Evolutionary conservation across 1,140 invertebrate genomes (phyloP).

Genomic region (Parapsyche elsis): DNA sequence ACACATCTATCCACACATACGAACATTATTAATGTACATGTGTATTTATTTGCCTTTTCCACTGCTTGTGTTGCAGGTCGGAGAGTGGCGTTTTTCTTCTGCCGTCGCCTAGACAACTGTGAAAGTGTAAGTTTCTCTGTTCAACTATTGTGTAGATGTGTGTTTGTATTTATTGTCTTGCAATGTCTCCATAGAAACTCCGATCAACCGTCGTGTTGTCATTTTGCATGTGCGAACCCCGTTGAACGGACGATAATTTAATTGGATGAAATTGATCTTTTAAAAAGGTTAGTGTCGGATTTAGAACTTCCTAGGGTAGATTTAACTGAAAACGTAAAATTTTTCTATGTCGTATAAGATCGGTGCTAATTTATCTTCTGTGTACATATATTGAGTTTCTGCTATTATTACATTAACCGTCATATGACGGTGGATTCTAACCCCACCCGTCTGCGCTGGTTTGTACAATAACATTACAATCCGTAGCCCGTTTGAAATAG

Average conservation of each 20-base stretch:
- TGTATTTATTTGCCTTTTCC: conserved; percentile 52
- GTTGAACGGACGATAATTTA: neutral
- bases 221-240: neutral
- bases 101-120: conserved; percentile 33
- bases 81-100: conserved; percentile 52
- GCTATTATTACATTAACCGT: neutral
- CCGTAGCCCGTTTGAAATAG: no score
- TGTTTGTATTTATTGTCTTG: conserved; percentile 25
- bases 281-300: no score
- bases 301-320: no score
- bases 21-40: neutral
- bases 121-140: conserved; percentile 55
- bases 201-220: neutral
- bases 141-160: neutral
- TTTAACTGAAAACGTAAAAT: no score
- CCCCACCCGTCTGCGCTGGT: no score
- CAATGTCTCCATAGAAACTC: conserved; percentile 8
- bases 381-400: neutral
- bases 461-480: no score
- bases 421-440: no score
- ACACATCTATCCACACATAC: neutral
- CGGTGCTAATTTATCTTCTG: no score
- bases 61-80: conserved; percentile 53
- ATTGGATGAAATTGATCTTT: no score
- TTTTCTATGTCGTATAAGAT: no score